These are phyloP conservation scores for Micrasema minimum DNA, from an alignment of 1,140 invertebrate species.

Conservation along the genomic window DNA sequence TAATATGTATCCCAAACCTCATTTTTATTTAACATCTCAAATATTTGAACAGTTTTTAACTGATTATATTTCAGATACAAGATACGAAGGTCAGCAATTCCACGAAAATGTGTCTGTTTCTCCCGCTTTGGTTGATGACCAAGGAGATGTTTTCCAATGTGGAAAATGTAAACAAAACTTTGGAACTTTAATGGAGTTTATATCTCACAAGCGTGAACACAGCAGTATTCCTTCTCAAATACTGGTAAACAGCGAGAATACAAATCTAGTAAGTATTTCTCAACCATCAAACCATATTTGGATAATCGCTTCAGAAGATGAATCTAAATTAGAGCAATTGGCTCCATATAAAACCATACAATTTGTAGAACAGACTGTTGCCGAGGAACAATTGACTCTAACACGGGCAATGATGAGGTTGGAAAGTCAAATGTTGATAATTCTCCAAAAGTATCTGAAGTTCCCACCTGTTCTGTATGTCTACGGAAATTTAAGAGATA, in stretches of 20 bases:
- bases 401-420: neutral
- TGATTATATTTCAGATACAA: slow-evolving; percentile 23
- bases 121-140: slow-evolving; percentile 36
- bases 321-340: neutral
- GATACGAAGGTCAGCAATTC: slow-evolving; percentile 33
- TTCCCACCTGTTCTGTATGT: slow-evolving; percentile 51
- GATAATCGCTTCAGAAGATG: slow-evolving; percentile 26
- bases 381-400: neutral
- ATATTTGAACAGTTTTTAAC: too few relatives aligned
- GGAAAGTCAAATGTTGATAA: neutral
- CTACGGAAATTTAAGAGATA: slow-evolving; percentile 55
- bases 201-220: slow-evolving; percentile 67
- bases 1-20: too few relatives aligned
- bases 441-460: neutral
- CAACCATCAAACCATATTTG: slow-evolving; percentile 44
- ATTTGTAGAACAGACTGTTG: neutral
- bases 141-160: slow-evolving; percentile 72
- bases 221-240: slow-evolving; percentile 6
- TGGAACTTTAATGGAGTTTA: slow-evolving; percentile 65
- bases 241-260: slow-evolving; percentile 26
- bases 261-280: slow-evolving; percentile 19
- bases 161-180: slow-evolving; percentile 72
- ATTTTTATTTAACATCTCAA: too few relatives aligned
- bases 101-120: slow-evolving; percentile 19
- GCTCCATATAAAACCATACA: neutral